Percentiles rank a stretch among this genome's conserved stretches.
Evolutionary conservation across 2,888 invertebrate species (phyloP).

Genomic region (Julus scandinavius): DNA sequence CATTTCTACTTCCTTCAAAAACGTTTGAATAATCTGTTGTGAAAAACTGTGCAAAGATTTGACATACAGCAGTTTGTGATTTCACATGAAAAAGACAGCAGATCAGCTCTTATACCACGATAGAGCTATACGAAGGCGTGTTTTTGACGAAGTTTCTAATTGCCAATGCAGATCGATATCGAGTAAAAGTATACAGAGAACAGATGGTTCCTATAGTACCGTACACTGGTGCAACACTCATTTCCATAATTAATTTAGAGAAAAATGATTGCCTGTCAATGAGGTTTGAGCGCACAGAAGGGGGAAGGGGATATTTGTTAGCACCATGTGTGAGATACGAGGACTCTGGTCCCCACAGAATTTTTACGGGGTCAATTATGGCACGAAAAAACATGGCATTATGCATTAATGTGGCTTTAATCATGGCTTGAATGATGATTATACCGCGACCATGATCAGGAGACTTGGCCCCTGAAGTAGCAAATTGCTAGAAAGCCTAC

Average conservation of each 20-base stretch:
- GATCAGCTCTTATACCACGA: neutral
- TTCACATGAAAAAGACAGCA: neutral
- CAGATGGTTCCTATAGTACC: constrained; percentile 12
- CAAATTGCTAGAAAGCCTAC: neutral
- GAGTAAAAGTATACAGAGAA: constrained; percentile 24
- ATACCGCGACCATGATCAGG: neutral
- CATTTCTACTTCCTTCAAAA: too few species aligned
- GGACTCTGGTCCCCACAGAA: neutral
- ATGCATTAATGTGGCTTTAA: constrained; percentile 1
- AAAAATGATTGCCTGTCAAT: constrained; percentile 42
- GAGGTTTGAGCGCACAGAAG: neutral
- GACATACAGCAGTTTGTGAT: neutral
- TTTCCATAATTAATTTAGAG: constrained; percentile 37
- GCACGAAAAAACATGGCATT: neutral
- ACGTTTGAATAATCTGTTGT: too few species aligned
- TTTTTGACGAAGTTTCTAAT: neutral
- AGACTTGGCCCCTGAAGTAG: neutral
- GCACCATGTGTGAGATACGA: neutral
- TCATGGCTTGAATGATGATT: neutral
- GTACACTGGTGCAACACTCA: constrained; percentile 4
- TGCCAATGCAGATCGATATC: constrained; percentile 24
- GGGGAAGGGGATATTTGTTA: neutral
- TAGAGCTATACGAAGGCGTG: neutral
- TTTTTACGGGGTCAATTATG: constrained; percentile 24
- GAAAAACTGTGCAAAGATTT: neutral